phyloP scores from a whole-genome alignment of 2,888 invertebrate species.

The Eupithecia centaureata region DNA sequence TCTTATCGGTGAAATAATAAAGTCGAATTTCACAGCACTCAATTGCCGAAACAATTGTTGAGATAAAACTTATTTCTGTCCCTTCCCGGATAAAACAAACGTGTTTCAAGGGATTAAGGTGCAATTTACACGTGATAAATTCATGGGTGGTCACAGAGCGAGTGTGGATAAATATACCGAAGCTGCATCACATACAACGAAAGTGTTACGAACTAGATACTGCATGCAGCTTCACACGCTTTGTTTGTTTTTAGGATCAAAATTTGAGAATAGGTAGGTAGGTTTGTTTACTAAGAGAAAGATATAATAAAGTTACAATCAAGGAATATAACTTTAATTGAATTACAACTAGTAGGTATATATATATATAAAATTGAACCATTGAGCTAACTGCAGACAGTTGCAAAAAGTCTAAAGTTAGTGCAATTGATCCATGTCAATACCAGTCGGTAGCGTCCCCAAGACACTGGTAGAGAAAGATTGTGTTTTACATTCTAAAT shows the following conservation, averaged over 20 bases:
- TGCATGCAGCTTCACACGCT: background rate
- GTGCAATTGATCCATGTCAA: too few species aligned
- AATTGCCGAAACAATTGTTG: slow-evolving; percentile 15
- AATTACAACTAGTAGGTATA: too few species aligned
- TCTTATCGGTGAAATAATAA: slow-evolving; percentile 24
- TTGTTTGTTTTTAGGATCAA: background rate
- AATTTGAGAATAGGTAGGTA: too few species aligned
- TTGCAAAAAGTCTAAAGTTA: too few species aligned
- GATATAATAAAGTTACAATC: too few species aligned
- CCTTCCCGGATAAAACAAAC: slow-evolving; percentile 24
- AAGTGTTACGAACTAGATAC: background rate
- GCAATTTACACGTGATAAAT: slow-evolving; percentile 38
- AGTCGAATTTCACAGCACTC: slow-evolving; percentile 18
- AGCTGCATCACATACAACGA: background rate
- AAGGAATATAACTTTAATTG: too few species aligned
- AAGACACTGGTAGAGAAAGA: too few species aligned
- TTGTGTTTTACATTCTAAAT: too few species aligned
- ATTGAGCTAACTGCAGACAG: too few species aligned
- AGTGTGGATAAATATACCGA: background rate
- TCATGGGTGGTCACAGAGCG: slow-evolving; percentile 36
- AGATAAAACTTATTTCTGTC: slow-evolving; percentile 29
- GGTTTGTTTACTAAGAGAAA: too few species aligned
- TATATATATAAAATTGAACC: too few species aligned
- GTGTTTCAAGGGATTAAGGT: slow-evolving; percentile 12
- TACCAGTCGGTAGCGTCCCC: too few species aligned